These are phyloP conservation scores for Drosophila miranda DNA, from an alignment of 1,140 invertebrate genomes.

Conservation along the genomic window DNA sequence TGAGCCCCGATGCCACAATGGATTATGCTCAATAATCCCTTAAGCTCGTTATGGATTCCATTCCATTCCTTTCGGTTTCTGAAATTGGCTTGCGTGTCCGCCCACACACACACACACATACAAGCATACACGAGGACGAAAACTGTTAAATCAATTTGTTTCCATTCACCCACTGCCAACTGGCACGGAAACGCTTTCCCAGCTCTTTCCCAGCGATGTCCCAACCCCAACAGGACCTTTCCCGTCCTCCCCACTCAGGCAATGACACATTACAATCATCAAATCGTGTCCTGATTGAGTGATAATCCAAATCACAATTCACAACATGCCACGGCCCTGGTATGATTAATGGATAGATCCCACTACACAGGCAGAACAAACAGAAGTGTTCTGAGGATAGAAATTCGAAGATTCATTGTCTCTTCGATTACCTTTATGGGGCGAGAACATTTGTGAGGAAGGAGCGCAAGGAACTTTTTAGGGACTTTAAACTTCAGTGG, in stretches of 20 bases:
- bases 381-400: conserved; percentile 1
- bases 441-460: conserved; percentile 15
- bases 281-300: conserved; percentile 69
- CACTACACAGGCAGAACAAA: background rate
- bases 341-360: conserved; percentile 31
- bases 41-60: conserved; percentile 59
- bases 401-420: conserved; percentile 45
- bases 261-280: conserved; percentile 60
- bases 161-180: conserved; percentile 30
- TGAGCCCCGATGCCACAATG: conserved; percentile 16
- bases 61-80: conserved; percentile 27
- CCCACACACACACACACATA: conserved; percentile 11
- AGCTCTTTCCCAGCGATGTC: too few relatives aligned
- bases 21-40: conserved; percentile 53
- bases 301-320: conserved; percentile 66
- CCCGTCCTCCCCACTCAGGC: conserved; percentile 26
- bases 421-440: conserved; percentile 58
- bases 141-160: conserved; percentile 76
- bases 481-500: background rate
- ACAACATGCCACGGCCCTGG: conserved; percentile 19
- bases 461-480: too few relatives aligned
- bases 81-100: conserved; percentile 66
- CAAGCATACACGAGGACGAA: conserved; percentile 21
- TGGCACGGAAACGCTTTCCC: conserved; percentile 9
- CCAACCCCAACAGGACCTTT: background rate